Conservation (phyloP, 2,113 vertebrate genomes). For the Acinonyx jubatus region DNA sequence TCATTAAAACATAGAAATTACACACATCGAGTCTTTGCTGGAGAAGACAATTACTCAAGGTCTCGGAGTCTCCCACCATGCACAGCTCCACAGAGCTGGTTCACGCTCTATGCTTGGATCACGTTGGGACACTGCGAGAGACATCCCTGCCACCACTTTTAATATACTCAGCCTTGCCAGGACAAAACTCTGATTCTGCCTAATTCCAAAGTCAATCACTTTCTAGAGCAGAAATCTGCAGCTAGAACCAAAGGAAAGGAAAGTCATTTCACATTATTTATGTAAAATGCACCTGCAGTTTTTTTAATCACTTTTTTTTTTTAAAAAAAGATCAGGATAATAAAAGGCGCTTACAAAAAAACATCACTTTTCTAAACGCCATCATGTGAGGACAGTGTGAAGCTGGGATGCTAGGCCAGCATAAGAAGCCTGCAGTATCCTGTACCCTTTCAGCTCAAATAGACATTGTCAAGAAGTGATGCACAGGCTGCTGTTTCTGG, state of each 20-base stretch:
- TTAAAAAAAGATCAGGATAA: not conserved
- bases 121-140: no score
- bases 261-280: not conserved
- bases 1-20: no score
- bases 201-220: not conserved
- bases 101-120: no score
- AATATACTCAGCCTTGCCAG: not conserved
- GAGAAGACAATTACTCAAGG: no score
- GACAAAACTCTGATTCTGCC: not conserved
- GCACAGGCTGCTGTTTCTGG: not conserved
- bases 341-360: not conserved
- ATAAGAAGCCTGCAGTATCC: not conserved
- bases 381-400: not conserved
- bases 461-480: not conserved
- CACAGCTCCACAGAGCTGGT: no score
- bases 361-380: not conserved
- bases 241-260: not conserved
- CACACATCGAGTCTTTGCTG: no score
- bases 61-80: no score
- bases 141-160: not conserved
- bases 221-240: not conserved
- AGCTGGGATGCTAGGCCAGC: not conserved
- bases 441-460: not conserved
- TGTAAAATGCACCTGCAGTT: not conserved
- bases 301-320: not conserved